Evolutionary conservation across 2,888 invertebrate genomes (phyloP), one percentile per base, ranked within the genome.

Genomic region (Epirrhoe tristata): DNA sequence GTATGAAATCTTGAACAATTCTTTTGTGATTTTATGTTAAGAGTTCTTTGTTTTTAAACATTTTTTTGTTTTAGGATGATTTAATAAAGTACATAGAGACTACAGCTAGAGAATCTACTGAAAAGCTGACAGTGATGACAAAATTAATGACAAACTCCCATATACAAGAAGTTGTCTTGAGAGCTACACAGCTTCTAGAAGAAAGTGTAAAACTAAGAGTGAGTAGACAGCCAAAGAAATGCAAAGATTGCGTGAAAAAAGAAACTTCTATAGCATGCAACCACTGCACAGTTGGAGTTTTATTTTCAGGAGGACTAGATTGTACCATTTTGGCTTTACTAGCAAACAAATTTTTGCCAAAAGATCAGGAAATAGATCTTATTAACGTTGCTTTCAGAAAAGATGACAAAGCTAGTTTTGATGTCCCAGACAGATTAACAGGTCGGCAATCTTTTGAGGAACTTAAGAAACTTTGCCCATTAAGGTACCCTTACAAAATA

Each of bases 231-330:
- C 96, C 96, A 53, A 87, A 93, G 55, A 94, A 88, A 80, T 97
- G 97, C 81, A 94, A 92, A 77, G 79, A 88, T 58, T 97, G 97
- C 81, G 81, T 95, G 46, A 76, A 75, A 70, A 75, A 79, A 61
- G 68, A 60, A 31, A 56, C 48, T 31, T 51, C 34, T 24, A 39
- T 10, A 3, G 10, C 0, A 3, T 96, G 96, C 77, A 72, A 74
- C 53, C 96, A 96, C 88, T 93, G 96, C 34, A 95, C 96, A 81
- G 91, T 97, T 39, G 97, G 96, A 52, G 93, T 99, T 64, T 92
- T 99, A 74, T 99, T 99, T 93, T 99, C 99, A 71, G 99, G 99
- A 50, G 99, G 99, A 14, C 94, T 99, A 48, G 99, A 99, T 89
- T 99, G 99, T 67, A 96, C 98, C n/a, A 95, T 99, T 75, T 88